These are phyloP conservation scores for Sipha maydis DNA, from an alignment of 2,888 invertebrate species.

Conservation along the genomic window DNA sequence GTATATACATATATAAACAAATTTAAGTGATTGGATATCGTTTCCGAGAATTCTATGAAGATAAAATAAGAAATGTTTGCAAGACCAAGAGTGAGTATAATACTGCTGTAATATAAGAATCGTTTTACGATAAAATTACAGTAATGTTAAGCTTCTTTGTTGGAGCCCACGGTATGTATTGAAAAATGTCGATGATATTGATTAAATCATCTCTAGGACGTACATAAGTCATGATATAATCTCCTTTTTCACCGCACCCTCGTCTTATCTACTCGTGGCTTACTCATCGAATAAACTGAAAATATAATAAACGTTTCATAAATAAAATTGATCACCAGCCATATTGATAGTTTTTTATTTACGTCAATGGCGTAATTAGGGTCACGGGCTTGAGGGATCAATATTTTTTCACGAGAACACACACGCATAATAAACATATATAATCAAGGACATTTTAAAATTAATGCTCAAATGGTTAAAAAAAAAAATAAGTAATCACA, in stretches of 20 bases:
- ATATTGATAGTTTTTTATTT: not conserved
- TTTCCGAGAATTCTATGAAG: not conserved
- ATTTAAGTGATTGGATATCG: not conserved
- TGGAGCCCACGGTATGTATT: not conserved
- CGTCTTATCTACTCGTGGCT: not conserved
- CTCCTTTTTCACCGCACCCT: constrained; percentile 24
- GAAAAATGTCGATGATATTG: constrained; percentile 34
- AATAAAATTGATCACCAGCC: not conserved
- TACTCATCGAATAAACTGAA: constrained; percentile 8
- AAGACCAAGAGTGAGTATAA: not conserved
- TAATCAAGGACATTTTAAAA: no score
- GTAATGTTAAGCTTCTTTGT: constrained; percentile 28
- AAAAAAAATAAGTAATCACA: no score
- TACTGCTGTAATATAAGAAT: not conserved
- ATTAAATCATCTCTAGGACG: constrained; percentile 43
- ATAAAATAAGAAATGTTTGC: not conserved
- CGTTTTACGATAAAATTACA: constrained; percentile 36
- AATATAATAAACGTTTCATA: not conserved
- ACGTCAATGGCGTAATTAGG: no score
- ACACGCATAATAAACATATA: no score
- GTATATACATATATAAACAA: not conserved
- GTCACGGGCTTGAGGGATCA: no score
- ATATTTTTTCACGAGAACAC: no score
- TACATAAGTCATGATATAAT: constrained; percentile 48
- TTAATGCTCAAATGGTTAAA: no score